phyloP scores from a whole-genome alignment of 2,888 invertebrate species.

The Lepidocyrtinus sp. region DNA sequence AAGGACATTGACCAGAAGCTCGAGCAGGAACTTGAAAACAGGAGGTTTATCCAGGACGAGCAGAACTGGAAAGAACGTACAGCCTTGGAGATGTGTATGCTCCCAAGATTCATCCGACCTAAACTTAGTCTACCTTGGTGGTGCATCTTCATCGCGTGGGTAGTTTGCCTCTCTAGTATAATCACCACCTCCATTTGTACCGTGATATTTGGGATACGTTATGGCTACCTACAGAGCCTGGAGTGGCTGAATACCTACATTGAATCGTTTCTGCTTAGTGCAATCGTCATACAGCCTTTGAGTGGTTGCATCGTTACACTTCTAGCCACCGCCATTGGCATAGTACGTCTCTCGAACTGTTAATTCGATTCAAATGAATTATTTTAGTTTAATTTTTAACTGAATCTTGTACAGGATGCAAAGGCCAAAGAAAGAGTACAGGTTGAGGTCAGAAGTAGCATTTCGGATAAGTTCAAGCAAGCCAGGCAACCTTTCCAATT shows the following conservation, averaged over 20 bases:
- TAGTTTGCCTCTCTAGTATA: slow-evolving; percentile 35
- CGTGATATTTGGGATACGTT: slow-evolving; percentile 47
- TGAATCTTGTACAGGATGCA: no score
- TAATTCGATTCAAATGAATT: no score
- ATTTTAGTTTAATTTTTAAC: no score
- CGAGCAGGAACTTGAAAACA: slow-evolving; percentile 18
- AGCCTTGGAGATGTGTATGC: slow-evolving; percentile 30
- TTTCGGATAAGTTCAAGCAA: slow-evolving; percentile 25
- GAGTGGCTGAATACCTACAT: slow-evolving; percentile 56
- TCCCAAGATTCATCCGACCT: not conserved
- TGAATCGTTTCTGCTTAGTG: slow-evolving; percentile 42
- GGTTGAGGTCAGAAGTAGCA: slow-evolving; percentile 3
- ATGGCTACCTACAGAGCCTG: slow-evolving; percentile 55
- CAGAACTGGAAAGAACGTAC: slow-evolving; percentile 25
- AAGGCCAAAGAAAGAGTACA: slow-evolving; percentile 42
- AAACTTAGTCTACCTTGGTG: slow-evolving; percentile 38
- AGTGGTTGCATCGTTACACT: slow-evolving; percentile 27
- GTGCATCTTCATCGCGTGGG: slow-evolving; percentile 61
- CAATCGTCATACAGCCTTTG: slow-evolving; percentile 56
- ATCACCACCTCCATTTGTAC: slow-evolving; percentile 32
- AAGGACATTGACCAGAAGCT: slow-evolving; percentile 25
- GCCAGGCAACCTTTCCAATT: slow-evolving; percentile 16
- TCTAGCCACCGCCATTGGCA: no score
- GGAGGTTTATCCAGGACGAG: slow-evolving; percentile 24
- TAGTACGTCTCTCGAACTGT: no score